Conservation (phyloP, 1,140 invertebrate genomes). For the Bombus turneri region DNA sequence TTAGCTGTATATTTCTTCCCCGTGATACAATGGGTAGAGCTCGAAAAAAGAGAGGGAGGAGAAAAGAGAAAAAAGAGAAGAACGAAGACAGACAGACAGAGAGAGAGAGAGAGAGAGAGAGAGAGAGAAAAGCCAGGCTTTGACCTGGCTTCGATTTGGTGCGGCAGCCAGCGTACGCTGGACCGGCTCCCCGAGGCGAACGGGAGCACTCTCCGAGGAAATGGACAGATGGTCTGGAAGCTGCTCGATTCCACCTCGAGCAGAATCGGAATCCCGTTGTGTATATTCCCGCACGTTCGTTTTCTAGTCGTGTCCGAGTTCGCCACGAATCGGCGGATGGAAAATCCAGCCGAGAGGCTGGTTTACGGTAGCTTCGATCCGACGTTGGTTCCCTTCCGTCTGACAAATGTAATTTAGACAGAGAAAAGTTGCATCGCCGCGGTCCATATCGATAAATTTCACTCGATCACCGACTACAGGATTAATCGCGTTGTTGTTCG, state of each 20-base stretch:
- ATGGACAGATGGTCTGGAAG: slow-evolving; percentile 70
- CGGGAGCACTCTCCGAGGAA: slow-evolving; percentile 68
- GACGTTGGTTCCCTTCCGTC: not conserved
- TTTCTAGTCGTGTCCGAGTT: slow-evolving; percentile 29
- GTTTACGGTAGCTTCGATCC: slow-evolving; percentile 37
- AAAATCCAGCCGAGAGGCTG: slow-evolving; percentile 53
- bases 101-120: not conserved
- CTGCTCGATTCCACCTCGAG: slow-evolving; percentile 68
- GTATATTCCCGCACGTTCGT: slow-evolving; percentile 62
- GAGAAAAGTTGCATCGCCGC: slow-evolving; percentile 1
- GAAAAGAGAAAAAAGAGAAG: not conserved
- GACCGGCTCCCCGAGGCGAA: slow-evolving; percentile 62
- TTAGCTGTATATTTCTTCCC: not conserved
- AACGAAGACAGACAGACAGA: not conserved
- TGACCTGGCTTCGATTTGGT: slow-evolving; percentile 60
- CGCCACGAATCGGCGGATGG: slow-evolving; percentile 51
- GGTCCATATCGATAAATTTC: slow-evolving; percentile 8
- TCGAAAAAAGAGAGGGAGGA: not conserved
- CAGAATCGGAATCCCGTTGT: slow-evolving; percentile 64
- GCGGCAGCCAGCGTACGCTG: slow-evolving; percentile 27
- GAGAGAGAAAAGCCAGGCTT: slow-evolving; percentile 24
- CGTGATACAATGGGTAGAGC: not conserved
- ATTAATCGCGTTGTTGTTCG: slow-evolving; percentile 24
- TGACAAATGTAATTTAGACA: slow-evolving; percentile 45
- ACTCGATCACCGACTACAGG: not conserved